Conservation (phyloP, 2,113 vertebrate species). For the Scomber scombrus region DNA sequence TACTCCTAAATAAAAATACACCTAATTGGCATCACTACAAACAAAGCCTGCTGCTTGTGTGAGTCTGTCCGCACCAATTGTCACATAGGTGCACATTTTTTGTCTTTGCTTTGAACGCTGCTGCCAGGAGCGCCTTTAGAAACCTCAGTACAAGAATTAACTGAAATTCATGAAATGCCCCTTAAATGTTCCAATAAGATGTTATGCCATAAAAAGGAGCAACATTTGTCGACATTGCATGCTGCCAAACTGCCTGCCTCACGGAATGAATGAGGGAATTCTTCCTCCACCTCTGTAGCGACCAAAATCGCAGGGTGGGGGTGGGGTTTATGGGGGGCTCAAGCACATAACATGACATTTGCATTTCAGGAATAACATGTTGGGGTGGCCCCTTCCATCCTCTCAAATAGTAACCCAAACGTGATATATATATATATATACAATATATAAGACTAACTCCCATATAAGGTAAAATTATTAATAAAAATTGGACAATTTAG, state of each 20-base stretch:
- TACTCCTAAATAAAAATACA: background rate
- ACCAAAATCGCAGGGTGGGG: slow-evolving; percentile 37
- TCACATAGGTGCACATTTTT: background rate
- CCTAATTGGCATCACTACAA: background rate
- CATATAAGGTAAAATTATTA: no score
- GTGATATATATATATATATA: background rate
- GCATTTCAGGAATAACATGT: slow-evolving; percentile 7
- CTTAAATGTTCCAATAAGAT: background rate
- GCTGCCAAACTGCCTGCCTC: background rate
- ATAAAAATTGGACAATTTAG: no score
- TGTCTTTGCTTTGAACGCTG: background rate
- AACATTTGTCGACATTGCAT: background rate
- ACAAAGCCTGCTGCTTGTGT: no score
- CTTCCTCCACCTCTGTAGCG: slow-evolving; percentile 9
- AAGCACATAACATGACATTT: slow-evolving; percentile 24
- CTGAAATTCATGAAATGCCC: background rate
- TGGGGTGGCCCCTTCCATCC: background rate
- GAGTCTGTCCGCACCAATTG: background rate
- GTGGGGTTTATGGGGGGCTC: slow-evolving; percentile 24
- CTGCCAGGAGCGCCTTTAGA: background rate
- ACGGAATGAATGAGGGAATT: slow-evolving; percentile 8
- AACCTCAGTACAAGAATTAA: background rate
- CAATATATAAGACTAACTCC: no score
- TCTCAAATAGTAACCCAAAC: background rate
- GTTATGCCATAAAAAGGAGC: no score